These are phyloP conservation scores for Nesogale talazaci DNA, from an alignment of 2,113 vertebrate species.

Conservation along the genomic window DNA sequence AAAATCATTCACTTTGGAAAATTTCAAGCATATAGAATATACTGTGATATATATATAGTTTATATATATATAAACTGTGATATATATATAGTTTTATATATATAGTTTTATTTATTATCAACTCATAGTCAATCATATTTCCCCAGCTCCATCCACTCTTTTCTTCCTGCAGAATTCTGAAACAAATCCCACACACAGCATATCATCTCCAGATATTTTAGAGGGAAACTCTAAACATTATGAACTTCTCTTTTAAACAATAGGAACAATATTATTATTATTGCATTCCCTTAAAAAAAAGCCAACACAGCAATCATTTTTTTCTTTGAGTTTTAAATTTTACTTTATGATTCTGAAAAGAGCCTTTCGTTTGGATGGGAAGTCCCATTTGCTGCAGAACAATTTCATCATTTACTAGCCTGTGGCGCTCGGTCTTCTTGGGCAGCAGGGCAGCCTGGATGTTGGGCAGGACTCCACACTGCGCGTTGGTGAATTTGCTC, in stretches of 20 bases:
- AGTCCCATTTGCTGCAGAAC: neutral
- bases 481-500: conserved; percentile 41
- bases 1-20: neutral
- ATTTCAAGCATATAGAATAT: conserved; percentile 24
- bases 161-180: neutral
- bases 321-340: no score
- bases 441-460: conserved; percentile 69
- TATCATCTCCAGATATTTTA: conserved; percentile 23
- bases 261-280: neutral
- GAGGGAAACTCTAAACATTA: neutral
- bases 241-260: neutral
- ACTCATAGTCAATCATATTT: neutral
- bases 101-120: neutral
- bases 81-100: no score
- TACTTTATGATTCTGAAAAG: conserved; percentile 62
- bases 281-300: neutral
- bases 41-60: no score
- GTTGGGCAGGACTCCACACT: conserved; percentile 69
- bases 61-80: no score
- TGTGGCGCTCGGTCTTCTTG: conserved; percentile 67
- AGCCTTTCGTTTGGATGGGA: conserved; percentile 11
- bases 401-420: no score
- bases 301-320: no score
- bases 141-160: neutral
- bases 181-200: neutral